Percentiles rank a stretch among this genome's conserved stretches.
These are phyloP conservation scores for Ennomos erosarius DNA, from an alignment of 2,888 invertebrate species.

Conservation along the genomic window DNA sequence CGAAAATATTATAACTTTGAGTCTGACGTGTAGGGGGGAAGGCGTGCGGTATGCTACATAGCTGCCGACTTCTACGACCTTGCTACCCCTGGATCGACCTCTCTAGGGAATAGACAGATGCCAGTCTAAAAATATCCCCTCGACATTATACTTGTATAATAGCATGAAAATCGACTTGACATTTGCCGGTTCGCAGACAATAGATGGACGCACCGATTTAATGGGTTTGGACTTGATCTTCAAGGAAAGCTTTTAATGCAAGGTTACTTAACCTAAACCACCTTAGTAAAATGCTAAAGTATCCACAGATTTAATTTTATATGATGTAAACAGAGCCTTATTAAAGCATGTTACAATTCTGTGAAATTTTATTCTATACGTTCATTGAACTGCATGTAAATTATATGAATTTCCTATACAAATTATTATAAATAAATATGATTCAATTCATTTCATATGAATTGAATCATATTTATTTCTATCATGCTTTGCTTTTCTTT, in stretches of 20 bases:
- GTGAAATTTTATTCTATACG: too few relatives aligned
- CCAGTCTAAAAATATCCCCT: slow-evolving; percentile 49
- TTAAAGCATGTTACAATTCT: too few relatives aligned
- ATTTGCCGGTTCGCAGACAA: slow-evolving; percentile 41
- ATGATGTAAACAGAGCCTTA: too few relatives aligned
- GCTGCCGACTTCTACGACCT: slow-evolving; percentile 27
- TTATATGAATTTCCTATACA: too few relatives aligned
- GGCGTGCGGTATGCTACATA: slow-evolving; percentile 17
- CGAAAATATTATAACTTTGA: slow-evolving; percentile 19
- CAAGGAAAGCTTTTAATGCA: slow-evolving; percentile 1
- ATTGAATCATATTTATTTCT: too few relatives aligned
- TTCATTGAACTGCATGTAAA: too few relatives aligned
- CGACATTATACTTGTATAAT: slow-evolving; percentile 46
- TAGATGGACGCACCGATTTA: slow-evolving; percentile 12
- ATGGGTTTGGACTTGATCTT: slow-evolving; percentile 6
- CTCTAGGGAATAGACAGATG: slow-evolving; percentile 31
- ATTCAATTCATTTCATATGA: too few relatives aligned
- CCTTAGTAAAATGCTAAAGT: too few relatives aligned
- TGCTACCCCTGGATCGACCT: slow-evolving; percentile 26
- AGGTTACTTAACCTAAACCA: neutral
- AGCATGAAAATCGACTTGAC: slow-evolving; percentile 46
- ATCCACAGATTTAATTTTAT: too few relatives aligned
- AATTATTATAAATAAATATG: too few relatives aligned
- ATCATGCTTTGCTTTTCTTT: too few relatives aligned
- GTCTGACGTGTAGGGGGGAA: too few relatives aligned